Base-by-base conservation (phyloP, 1,140 invertebrate species). In the Eupristina koningsbergeri region DNA sequence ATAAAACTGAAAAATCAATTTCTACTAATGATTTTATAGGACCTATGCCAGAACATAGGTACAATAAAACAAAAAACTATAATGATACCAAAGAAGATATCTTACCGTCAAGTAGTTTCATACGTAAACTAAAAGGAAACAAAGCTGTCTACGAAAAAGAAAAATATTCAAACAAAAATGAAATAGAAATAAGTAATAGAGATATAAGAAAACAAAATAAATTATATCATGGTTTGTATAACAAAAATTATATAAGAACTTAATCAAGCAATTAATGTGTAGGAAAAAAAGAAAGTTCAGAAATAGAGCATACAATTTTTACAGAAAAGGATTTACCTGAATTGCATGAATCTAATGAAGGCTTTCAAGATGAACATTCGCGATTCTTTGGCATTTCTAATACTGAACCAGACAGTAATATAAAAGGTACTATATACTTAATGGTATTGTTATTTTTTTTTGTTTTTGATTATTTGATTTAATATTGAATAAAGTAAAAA, bases 281-380 rank as follows among this genome's bases (percentile, higher is more conserved):
- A 29, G 5, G 34, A 50, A 15, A 73, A 6, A 45, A 29, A 73
- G 26, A 45, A n/a, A 13, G 0, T 47, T n/a, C 39, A 7, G 69
- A n/a, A n/a, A n/a, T 13, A 73, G 7, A 45, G 45, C 3, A 45
- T 3, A 2, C 13, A 45, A 53, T 47, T 31, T 13, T 3, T 34
- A 3, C 41, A 50, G 31, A 22, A 75, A 34, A 50, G 34, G 22
- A 34, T 29, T 1, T 31, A 31, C 39, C n/a, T 5, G 29, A 50
- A 8, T 9, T 2, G 6, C 13, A 75, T 50, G 45, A 50, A 1
- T 75, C 47, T 61, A n/a, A 36, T 19, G 47, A 36, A 36, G 75
- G 61, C n/a, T 71, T 71, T n/a, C 36, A 71, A 41, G n/a, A 71
- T n/a, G 36, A 71, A 71, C 39, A 41, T 41, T 26, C 36, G n/a